Base-by-base conservation (phyloP, 2,888 invertebrate species). In the Abscondita cerata region DNA sequence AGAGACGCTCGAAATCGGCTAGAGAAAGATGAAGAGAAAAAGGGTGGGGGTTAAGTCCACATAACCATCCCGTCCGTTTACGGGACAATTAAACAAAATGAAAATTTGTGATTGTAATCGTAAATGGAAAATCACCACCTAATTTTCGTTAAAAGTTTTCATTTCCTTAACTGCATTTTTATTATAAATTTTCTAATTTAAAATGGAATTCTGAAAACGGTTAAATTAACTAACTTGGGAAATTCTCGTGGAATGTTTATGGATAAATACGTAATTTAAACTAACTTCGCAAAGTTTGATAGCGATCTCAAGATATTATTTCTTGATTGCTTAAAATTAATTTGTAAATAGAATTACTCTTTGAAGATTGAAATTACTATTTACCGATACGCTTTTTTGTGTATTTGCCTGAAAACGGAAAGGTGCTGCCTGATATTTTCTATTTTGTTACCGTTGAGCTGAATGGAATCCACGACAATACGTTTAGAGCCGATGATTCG, bases 31-130 rank as follows among this genome's bases (percentile, higher is more conserved):
- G 6, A 6, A 25, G 6, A 25, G 25, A 25, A 25, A 18, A 11
- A 51, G 59, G 56, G 44, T 38, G 54, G 51, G 62, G 62, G 63
- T 33, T 59, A 53, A 55, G 59, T 59, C 59, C 59, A 50, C 54
- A 53, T 53, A 41, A 36, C 63, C 63, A 62, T 54, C 63, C 59
- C 60, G 58, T 61, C 56, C 61, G 61, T 55, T 60, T 65, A 65
- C 64, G 61, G 61, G 64, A 61, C 64, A 52, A 57, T 64, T 57
- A 53, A 36, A 57, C 54, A 60, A 51, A 62, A 57, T 58, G 62
- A 57, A 52, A 57, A 62, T 57, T 62, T 62, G 56, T 44, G 61
- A 55, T 61, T 61, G 44, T 52, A 61, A 61, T 61, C 55, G 55
- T 52, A 56, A 61, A 61, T 61, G 46, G 48, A 56, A 20, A 56